Conservation (phyloP, 2,113 vertebrate genomes). For the Eulemur macaco region DNA sequence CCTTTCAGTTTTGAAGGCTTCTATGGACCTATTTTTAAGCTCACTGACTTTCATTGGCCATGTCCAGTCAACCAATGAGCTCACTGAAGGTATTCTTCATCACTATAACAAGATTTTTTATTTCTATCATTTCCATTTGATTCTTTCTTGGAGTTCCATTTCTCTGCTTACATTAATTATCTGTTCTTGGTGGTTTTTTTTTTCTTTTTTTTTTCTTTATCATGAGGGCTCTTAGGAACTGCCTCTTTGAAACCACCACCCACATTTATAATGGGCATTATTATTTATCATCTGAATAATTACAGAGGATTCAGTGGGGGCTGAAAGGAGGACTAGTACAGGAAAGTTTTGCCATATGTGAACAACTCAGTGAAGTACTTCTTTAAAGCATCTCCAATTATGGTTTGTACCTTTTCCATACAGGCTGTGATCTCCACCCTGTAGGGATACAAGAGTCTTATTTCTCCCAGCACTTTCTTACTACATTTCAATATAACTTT, state of each 20-base stretch:
- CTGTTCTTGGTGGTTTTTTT: too few species aligned
- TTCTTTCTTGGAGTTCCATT: too few species aligned
- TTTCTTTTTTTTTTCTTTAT: too few species aligned
- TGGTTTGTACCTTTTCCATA: background rate
- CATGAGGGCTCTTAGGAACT: background rate
- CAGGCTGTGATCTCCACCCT: background rate
- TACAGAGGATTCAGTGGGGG: background rate
- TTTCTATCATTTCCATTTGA: too few species aligned
- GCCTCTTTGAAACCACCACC: background rate
- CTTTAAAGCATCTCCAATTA: background rate
- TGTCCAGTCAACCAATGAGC: too few species aligned
- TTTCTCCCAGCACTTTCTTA: background rate
- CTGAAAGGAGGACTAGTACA: background rate
- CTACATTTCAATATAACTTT: background rate
- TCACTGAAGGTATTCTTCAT: too few species aligned
- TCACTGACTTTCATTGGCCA: too few species aligned
- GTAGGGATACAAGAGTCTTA: background rate
- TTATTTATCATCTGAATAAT: background rate
- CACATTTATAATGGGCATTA: background rate
- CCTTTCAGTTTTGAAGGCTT: too few species aligned
- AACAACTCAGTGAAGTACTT: background rate
- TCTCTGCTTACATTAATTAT: too few species aligned
- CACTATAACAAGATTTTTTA: too few species aligned
- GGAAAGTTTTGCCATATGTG: background rate
- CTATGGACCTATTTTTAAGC: too few species aligned